Evolutionary conservation across 2,888 invertebrate species (phyloP).

Genomic region (Synanthedon andrenaeformis): DNA sequence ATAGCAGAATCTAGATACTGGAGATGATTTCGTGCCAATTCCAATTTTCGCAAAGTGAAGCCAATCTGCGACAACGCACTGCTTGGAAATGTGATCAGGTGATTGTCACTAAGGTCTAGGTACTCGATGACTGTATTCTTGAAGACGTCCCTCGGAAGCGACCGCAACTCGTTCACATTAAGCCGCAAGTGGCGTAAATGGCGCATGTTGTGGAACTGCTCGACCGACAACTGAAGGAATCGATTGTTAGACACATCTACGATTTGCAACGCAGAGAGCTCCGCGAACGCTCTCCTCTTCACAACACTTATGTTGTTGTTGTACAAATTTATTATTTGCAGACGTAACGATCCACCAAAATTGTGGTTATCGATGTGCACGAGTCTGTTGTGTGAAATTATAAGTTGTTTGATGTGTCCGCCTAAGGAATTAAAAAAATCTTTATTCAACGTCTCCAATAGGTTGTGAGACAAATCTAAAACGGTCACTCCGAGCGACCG

Average conservation of each 20-base stretch:
- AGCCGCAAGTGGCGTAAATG: conserved; percentile 76
- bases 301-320: conserved; percentile 74
- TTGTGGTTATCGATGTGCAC: conserved; percentile 54
- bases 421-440: conserved; percentile 63
- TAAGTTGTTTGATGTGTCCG: conserved; percentile 25
- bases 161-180: conserved; percentile 74
- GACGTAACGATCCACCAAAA: conserved; percentile 22
- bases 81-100: conserved; percentile 78
- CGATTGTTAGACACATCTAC: conserved; percentile 34
- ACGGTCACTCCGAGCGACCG: conserved; percentile 64
- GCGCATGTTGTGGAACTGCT: conserved; percentile 65
- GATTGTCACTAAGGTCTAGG: conserved; percentile 79
- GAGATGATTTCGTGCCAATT: conserved; percentile 79
- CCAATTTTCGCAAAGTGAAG: conserved; percentile 78
- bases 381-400: conserved; percentile 72
- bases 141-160: conserved; percentile 79
- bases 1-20: conserved; percentile 86
- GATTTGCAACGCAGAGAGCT: conserved; percentile 27
- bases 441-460: conserved; percentile 67
- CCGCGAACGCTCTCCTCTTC: conserved; percentile 77
- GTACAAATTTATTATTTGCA: conserved; percentile 66
- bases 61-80: conserved; percentile 79
- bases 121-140: conserved; percentile 80
- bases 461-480: conserved; percentile 76
- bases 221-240: conserved; percentile 27